Evolutionary conservation across 2,888 invertebrate genomes (phyloP), one percentile per base, ranked within the genome.

Genomic region (Lasioglossum malachurum): DNA sequence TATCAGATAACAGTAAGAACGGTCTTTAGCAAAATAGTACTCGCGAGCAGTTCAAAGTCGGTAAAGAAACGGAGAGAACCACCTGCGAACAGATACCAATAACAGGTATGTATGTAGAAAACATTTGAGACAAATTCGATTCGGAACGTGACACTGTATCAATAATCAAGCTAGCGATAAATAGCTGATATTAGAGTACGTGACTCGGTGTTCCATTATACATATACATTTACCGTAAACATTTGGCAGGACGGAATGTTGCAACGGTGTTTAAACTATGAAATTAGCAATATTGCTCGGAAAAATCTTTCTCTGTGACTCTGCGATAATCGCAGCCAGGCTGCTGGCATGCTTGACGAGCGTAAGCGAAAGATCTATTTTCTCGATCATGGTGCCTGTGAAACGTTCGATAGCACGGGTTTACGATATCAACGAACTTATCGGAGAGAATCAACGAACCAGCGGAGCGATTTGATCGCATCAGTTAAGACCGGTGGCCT

Each of bases 401-500:
- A 35, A 64, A 31, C 2, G 64, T 31, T 19, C 5, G 35, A 64
- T 64, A 23, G 7, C 14, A 57, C 35, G 2, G 14, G 44, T 69
- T 31, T 31, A 19, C 27, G 27, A 2, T 73, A 84, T 79, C 74
- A 38, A 38, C 49, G 35, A 75, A 31, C 44, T 79, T 78, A 77
- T 84, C 80, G 38, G 23, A 12, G 8, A 44, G 10, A 72, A 75
- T 72, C 44, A 57, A 57, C 8, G 27, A 78, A 67, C n/a, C 27
- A 35, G 14, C 44, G n/a, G 12, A 27, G 0, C 49, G 71, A 75
- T 72, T 49, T 16, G 8, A 73, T 57, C 49, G 31, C 10, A 57
- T 7, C 46, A 57, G 67, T 84, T 76, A 67, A 77, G 23, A 27
- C 19, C 41, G 31, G 49, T 53, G 31, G n/a, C 16, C 27, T 71